These are phyloP conservation scores for Callospermophilus lateralis DNA, from an alignment of 2,113 vertebrate genomes.

Conservation along the genomic window DNA sequence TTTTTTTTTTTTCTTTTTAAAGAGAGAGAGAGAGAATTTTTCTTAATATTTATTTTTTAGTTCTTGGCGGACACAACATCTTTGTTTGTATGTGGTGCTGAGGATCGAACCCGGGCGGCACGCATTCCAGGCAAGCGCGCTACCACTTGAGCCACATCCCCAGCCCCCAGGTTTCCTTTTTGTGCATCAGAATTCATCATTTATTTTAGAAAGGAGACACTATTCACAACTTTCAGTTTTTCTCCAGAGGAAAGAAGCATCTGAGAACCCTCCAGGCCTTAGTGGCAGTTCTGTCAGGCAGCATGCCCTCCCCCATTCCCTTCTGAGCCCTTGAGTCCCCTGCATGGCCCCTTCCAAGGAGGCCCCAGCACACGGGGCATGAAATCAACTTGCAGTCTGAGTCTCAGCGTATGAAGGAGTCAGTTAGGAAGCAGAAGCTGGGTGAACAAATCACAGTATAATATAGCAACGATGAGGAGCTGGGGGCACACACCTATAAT, in stretches of 20 bases:
- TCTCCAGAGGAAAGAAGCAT: neutral
- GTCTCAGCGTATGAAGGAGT: neutral
- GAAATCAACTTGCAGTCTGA: neutral
- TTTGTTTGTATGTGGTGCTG: no score
- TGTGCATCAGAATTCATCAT: neutral
- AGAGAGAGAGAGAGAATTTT: no score
- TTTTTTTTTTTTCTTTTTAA: no score
- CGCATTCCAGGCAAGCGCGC: no score
- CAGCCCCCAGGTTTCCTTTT: neutral
- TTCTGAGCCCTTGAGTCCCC: neutral
- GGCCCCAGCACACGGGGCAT: neutral
- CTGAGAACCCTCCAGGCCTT: neutral
- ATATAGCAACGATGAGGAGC: neutral
- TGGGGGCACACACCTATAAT: no score
- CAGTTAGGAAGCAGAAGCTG: neutral
- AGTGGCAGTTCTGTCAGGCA: neutral
- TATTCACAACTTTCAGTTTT: accelerated
- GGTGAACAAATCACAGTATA: neutral
- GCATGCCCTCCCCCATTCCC: neutral
- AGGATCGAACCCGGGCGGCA: no score
- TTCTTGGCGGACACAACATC: no score
- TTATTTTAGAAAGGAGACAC: neutral
- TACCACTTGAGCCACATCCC: no score
- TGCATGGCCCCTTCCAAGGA: neutral
- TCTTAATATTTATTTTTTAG: no score